Percentiles rank a stretch among this genome's conserved stretches.
These are phyloP conservation scores for Drosophila formosana DNA, from an alignment of 2,888 invertebrate genomes.

Conservation along the genomic window DNA sequence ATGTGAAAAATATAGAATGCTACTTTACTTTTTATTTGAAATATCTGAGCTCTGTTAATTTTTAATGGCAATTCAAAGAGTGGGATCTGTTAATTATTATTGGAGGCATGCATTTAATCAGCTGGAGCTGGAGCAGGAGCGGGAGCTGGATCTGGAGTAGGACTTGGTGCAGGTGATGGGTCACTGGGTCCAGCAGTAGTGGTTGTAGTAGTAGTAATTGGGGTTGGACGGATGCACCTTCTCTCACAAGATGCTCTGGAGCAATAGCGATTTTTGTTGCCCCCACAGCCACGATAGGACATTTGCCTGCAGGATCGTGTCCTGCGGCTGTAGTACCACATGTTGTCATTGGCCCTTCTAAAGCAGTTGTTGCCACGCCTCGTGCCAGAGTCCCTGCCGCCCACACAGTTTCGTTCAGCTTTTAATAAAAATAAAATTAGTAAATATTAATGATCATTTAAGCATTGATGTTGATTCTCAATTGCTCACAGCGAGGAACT, in stretches of 20 bases:
- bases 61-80: no score
- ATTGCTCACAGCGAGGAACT: constrained; percentile 13
- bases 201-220: background rate
- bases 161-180: background rate
- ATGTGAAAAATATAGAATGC: no score
- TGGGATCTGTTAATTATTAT: background rate
- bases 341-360: constrained; percentile 17
- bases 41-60: no score
- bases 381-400: constrained; percentile 13
- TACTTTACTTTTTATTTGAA: no score
- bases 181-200: background rate
- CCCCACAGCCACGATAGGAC: constrained; percentile 24
- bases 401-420: constrained; percentile 6
- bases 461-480: background rate
- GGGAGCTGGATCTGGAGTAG: background rate
- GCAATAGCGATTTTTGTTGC: constrained; percentile 19
- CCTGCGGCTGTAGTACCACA: constrained; percentile 37
- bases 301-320: constrained; percentile 28
- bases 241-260: background rate
- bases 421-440: background rate
- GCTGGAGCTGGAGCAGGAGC: background rate
- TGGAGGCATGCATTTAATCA: background rate
- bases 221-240: background rate
- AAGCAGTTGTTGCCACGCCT: constrained; percentile 8
- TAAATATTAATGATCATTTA: background rate